Percentiles rank a stretch among this genome's conserved stretches.
These are phyloP conservation scores for Heliconius eleuchia DNA, from an alignment of 1,140 invertebrate genomes.

Conservation along the genomic window DNA sequence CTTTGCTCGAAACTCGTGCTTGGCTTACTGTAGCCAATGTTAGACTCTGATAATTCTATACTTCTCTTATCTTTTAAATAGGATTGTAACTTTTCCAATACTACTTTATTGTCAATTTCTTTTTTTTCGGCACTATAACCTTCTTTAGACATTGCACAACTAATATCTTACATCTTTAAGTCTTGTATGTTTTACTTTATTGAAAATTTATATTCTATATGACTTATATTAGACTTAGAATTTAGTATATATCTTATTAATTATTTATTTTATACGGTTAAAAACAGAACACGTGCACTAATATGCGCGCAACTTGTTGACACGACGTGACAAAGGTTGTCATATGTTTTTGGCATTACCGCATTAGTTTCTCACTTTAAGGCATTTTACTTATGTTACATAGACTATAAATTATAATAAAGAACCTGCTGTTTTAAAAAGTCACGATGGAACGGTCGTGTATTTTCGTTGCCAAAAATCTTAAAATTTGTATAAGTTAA, in stretches of 20 bases:
- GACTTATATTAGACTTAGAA: background rate
- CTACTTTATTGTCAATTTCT: slow-evolving; percentile 75
- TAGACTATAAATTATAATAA: too few species aligned
- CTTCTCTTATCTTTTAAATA: slow-evolving; percentile 78
- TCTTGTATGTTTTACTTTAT: background rate
- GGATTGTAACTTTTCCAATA: slow-evolving; percentile 75
- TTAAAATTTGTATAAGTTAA: too few species aligned
- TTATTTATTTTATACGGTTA: background rate
- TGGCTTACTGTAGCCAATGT: slow-evolving; percentile 58
- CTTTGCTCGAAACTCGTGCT: slow-evolving; percentile 71
- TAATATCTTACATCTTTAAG: slow-evolving; percentile 44
- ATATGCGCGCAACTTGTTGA: slow-evolving; percentile 29
- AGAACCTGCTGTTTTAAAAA: too few species aligned
- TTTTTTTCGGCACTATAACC: slow-evolving; percentile 76
- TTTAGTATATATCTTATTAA: background rate
- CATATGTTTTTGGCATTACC: slow-evolving; percentile 16
- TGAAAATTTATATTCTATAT: background rate
- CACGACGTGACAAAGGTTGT: slow-evolving; percentile 14
- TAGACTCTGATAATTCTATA: slow-evolving; percentile 56
- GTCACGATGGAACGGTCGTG: too few species aligned
- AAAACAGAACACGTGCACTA: slow-evolving; percentile 47
- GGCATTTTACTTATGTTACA: background rate
- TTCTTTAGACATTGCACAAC: slow-evolving; percentile 73
- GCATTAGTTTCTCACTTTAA: background rate
- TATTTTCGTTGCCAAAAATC: too few species aligned